Evolutionary conservation across 2,113 vertebrate species (phyloP), one percentile per base, ranked within the genome.

Genomic region (Pangasianodon hypophthalmus): DNA sequence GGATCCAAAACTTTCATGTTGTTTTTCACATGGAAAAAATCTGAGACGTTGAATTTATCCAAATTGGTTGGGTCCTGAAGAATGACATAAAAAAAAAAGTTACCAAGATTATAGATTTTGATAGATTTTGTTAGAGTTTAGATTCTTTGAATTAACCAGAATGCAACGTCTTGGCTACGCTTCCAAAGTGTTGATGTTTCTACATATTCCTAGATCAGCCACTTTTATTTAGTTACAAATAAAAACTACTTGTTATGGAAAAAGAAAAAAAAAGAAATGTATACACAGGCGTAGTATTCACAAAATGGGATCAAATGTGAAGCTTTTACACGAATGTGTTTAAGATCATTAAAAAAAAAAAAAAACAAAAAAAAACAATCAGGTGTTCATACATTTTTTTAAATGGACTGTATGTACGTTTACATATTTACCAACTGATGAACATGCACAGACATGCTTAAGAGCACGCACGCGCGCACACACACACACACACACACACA

Each of bases 41-140:
- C 95, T 3, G 98, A 97, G 32, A 99, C 97, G 0, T 99, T 99
- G 94, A 99, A 99, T 92, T 99, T 99, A 94, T 99, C 98, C 96
- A 99, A 90, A 93, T 99, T 97, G 91, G 97, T 98, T 9, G 98
- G 98, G 91, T 99, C 98, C 98, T 99, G 83, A 0, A 86, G 56
- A 80, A 54, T 2, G 11, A 29, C 46, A 80, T 7, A 83, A 10
- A 64, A 13, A 85, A 93, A 67, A 79, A 69, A 41, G 46, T 58
- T 84, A 64, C 81, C 82, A 89, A 90, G 88, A 84, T 80, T 0
- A 5, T 5, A 29, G 9, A 26, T 90, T 75, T 48, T 73, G 84
- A 41, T 0, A 37, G 29, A 44, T 50, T n/a, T 9, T 32, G 50
- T 3, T 46, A 2, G 24, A n/a, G 1, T 24, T 77, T 24, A 46